Evolutionary conservation across 2,888 invertebrate species (phyloP).

Genomic region (Tridacna gigas): DNA sequence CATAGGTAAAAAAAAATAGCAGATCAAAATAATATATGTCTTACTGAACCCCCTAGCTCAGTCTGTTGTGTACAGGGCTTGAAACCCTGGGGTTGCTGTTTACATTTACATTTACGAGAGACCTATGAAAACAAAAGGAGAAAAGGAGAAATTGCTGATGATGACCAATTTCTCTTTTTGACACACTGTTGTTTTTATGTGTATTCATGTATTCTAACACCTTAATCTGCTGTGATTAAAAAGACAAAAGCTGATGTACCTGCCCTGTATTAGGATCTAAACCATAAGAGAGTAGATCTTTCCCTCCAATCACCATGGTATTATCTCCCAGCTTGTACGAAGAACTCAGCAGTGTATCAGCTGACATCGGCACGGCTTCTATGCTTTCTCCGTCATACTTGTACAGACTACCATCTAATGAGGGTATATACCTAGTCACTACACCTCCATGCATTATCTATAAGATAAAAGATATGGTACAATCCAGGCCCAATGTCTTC

Average conservation of each 20-base stretch:
- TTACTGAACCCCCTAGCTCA: too few relatives aligned
- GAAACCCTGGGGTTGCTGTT: too few relatives aligned
- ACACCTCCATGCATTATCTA: conserved; percentile 81
- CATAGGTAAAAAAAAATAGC: too few relatives aligned
- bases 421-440: conserved; percentile 92
- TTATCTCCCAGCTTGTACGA: conserved; percentile 90
- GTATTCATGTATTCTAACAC: background rate
- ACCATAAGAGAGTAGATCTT: conserved; percentile 94
- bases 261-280: conserved; percentile 90
- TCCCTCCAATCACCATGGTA: conserved; percentile 89
- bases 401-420: conserved; percentile 95
- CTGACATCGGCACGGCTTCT: conserved; percentile 94
- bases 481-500: too few relatives aligned
- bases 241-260: conserved; percentile 63
- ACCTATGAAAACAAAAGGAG: background rate
- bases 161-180: background rate
- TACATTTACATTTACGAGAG: too few relatives aligned
- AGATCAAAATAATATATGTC: too few relatives aligned
- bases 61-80: too few relatives aligned
- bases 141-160: background rate
- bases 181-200: background rate
- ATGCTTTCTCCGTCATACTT: conserved; percentile 95
- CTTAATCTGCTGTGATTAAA: too few relatives aligned
- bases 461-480: background rate
- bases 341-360: conserved; percentile 92